Conservation (phyloP, 1,140 invertebrate species). For the Meloidogyne floridensis region DNA sequence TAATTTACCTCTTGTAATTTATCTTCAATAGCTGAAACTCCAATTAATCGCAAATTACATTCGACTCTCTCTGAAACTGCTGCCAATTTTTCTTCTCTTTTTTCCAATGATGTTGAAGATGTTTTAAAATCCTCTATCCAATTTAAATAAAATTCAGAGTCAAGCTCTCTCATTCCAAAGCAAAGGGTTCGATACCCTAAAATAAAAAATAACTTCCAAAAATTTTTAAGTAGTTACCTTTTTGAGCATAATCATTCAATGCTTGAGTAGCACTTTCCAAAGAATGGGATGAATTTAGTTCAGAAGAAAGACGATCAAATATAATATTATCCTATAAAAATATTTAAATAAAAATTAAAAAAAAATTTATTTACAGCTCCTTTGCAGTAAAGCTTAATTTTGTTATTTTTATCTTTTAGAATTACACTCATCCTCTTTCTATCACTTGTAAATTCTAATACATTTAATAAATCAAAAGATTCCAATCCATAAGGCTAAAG, state of each 20-base stretch:
- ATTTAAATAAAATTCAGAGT: constrained; percentile 74
- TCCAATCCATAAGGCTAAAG: constrained; percentile 68
- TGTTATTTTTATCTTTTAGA: constrained; percentile 76
- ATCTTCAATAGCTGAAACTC: constrained; percentile 93
- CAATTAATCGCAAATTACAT: constrained; percentile 79
- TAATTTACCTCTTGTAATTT: constrained; percentile 82
- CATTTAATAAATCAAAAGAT: constrained; percentile 86
- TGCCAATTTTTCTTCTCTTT: constrained; percentile 79
- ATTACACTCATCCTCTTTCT: constrained; percentile 93
- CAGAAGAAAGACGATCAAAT: constrained; percentile 74
- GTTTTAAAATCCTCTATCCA: constrained; percentile 82
- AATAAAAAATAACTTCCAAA: neutral
- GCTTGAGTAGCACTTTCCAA: constrained; percentile 79
- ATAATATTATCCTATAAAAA: constrained; percentile 73
- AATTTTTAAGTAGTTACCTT: constrained; percentile 60
- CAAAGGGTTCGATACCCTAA: constrained; percentile 78
- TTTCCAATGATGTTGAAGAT: constrained; percentile 75
- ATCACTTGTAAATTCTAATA: constrained; percentile 91
- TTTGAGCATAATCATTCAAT: constrained; percentile 86
- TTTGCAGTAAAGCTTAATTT: constrained; percentile 84
- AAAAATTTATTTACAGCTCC: constrained; percentile 77
- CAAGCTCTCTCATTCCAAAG: constrained; percentile 80
- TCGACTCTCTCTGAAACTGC: constrained; percentile 83
- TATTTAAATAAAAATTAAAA: constrained; percentile 14
- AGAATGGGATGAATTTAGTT: constrained; percentile 58